Evolutionary conservation across 2,797 vertebrate genomes (phyloP).

Genomic region (Cacajao melanocephalus): DNA sequence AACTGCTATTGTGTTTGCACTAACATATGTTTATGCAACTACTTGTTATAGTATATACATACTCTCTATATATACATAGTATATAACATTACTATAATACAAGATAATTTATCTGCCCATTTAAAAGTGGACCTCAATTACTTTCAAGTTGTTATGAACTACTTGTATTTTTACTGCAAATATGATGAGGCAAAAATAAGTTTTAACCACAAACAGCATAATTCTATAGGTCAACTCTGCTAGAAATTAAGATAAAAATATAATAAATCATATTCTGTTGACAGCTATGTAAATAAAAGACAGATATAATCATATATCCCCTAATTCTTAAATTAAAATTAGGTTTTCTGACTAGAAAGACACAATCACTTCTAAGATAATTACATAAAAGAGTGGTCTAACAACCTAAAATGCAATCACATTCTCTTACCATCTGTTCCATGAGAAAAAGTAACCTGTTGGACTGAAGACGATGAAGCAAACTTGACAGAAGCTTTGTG

Average conservation of each 20-base stretch:
- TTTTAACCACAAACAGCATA: neutral
- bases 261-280: slow-evolving; percentile 23
- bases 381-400: neutral
- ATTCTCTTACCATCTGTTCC: slow-evolving; percentile 80
- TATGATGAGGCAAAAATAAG: slow-evolving; percentile 30
- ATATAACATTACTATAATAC: neutral
- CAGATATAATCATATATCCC: neutral
- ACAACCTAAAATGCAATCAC: neutral
- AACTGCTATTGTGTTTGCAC: neutral
- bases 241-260: slow-evolving; percentile 36
- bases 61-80: no score
- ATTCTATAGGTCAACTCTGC: neutral
- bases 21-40: neutral
- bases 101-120: neutral
- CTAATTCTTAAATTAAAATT: slow-evolving; percentile 34
- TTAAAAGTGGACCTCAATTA: neutral
- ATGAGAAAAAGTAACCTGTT: slow-evolving; percentile 41
- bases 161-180: slow-evolving; percentile 29
- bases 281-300: slow-evolving; percentile 27
- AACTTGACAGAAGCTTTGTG: neutral
- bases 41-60: neutral
- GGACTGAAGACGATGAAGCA: neutral
- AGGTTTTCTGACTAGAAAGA: slow-evolving; percentile 44
- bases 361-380: neutral
- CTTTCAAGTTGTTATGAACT: slow-evolving; percentile 13